These are phyloP conservation scores for Pipa parva DNA, from an alignment of 2,113 vertebrate species.

Conservation along the genomic window DNA sequence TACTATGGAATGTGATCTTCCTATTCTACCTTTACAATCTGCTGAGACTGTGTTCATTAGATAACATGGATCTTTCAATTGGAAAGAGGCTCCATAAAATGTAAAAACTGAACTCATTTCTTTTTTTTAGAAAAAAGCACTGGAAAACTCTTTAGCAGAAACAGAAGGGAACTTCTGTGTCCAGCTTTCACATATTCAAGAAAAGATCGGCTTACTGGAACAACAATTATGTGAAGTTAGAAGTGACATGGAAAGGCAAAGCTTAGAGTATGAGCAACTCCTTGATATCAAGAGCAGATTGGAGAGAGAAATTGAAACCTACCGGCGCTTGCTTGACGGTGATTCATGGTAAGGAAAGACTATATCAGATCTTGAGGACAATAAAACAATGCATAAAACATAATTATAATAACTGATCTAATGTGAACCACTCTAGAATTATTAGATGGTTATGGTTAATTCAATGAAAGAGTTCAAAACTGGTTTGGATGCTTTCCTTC, in stretches of 20 bases:
- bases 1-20: too few species aligned
- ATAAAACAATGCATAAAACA: too few species aligned
- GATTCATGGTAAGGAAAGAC: slow-evolving; percentile 57
- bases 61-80: too few species aligned
- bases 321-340: slow-evolving; percentile 65
- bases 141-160: slow-evolving; percentile 76
- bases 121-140: slow-evolving; percentile 70
- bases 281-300: slow-evolving; percentile 66
- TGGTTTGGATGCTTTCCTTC: too few species aligned
- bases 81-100: too few species aligned
- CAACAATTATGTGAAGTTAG: slow-evolving; percentile 69
- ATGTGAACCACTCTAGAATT: too few species aligned
- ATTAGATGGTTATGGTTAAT: too few species aligned
- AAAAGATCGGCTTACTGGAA: slow-evolving; percentile 65
- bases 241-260: slow-evolving; percentile 55
- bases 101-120: too few species aligned
- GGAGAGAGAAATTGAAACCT: slow-evolving; percentile 73
- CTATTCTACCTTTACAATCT: too few species aligned
- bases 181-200: slow-evolving; percentile 75
- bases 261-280: slow-evolving; percentile 57
- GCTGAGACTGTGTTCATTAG: too few species aligned
- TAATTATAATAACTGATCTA: too few species aligned
- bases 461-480: too few species aligned
- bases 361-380: neutral
- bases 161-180: slow-evolving; percentile 75